Evolutionary conservation across 2,888 invertebrate genomes (phyloP).

Genomic region (Rosalia funebris): DNA sequence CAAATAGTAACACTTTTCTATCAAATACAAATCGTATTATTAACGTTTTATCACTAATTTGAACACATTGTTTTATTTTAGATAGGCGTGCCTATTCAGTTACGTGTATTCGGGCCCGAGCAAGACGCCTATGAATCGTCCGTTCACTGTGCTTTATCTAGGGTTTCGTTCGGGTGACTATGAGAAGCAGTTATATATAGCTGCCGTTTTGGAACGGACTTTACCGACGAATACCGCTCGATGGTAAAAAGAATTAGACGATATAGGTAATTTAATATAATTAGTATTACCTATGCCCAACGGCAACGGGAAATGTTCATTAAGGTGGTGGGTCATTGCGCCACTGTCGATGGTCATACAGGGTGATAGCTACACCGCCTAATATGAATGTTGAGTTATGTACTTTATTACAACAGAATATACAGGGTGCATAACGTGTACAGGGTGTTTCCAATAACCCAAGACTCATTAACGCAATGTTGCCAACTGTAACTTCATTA

Average conservation of each 20-base stretch:
- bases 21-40: constrained; percentile 9
- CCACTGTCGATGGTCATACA: too few species aligned
- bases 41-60: constrained; percentile 30
- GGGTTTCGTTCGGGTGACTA: constrained; percentile 34
- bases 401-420: too few species aligned
- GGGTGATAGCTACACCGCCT: too few species aligned
- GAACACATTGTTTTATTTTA: constrained; percentile 38
- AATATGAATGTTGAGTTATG: too few species aligned
- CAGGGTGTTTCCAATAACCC: too few species aligned
- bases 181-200: constrained; percentile 45
- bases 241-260: too few species aligned
- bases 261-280: too few species aligned
- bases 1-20: neutral
- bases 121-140: constrained; percentile 30
- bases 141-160: constrained; percentile 28
- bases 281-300: too few species aligned
- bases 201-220: constrained; percentile 31
- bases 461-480: too few species aligned
- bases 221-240: constrained; percentile 33
- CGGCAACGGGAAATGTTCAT: neutral
- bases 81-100: constrained; percentile 35
- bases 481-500: too few species aligned
- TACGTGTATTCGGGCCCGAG: constrained; percentile 23
- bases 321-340: neutral
- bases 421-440: too few species aligned